Base-by-base conservation (phyloP, 2,113 vertebrate species). In the Phoenicopterus ruber region DNA sequence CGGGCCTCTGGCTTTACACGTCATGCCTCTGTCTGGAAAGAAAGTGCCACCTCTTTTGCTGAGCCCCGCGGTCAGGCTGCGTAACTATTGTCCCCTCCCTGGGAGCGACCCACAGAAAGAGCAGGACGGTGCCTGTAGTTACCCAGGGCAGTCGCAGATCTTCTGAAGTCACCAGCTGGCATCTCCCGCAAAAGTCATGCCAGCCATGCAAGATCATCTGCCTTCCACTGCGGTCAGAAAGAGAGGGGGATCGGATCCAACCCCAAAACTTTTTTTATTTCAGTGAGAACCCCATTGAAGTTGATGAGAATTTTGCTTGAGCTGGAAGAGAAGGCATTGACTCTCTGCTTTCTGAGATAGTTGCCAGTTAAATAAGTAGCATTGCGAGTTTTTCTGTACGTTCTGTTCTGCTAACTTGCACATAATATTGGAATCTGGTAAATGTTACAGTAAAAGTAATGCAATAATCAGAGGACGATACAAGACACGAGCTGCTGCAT, bases 21-120 rank as follows among this genome's bases (percentile, higher is more conserved):
- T 65, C 65, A 61, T 40, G 50, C 20, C 24, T 92, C 38, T 83
- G 66, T 20, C 76, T 78, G 52, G 88, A 77, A 65, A 44, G 42
- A 49, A 82, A 85, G n/a, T 67, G 84, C 22, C 52, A 52, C 20
- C 4, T 72, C 65, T 86, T 82, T 42, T n/a, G 19, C 83, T 82
- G 55, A 65, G 59, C 54, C 50, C 29, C 1, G 0, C 0, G 0
- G 63, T 26, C n/a, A 87, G 58, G 31, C 40, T 29, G 38, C 0
- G 1, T 72, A 22, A 38, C 24, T 59, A 7, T 49, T 44, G 17
- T 71, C 17, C 20, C 17, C 61, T 92, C 38, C 34, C 29, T 5
- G 11, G 47, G 21, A 22, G 0, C 1, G 1, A 74, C 31, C 9
- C 22, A 38, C 17, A 44, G 59, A 47, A 72, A 63, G 47, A 55